Evolutionary conservation across 2,797 vertebrate genomes (phyloP), one percentile per base, ranked within the genome.

Genomic region (Merluccius polli): DNA sequence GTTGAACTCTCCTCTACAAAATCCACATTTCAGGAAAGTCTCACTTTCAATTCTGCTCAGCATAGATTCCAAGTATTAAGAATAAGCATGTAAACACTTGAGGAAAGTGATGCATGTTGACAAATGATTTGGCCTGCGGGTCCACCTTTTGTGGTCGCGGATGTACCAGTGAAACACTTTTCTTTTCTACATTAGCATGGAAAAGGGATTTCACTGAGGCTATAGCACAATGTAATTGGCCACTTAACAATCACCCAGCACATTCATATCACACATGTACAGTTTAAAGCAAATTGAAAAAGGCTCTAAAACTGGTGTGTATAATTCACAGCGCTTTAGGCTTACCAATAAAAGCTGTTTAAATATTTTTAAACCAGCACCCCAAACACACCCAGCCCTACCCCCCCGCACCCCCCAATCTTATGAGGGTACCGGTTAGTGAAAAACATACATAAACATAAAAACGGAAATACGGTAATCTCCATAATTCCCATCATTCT

Each of bases 191-290:
- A 73, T 85, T 82, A 82, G 88, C 82, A 85, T 80, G 75, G 75
- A 80, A 76, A 87, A 83, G 70, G 80, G 82, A 84, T 84, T 79
- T 79, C 73, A 74, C 35, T 0, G 79, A 81, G 80, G 78, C 76
- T 74, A 30, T 8, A 44, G 31, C 10, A 15, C 29, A 33, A 31
- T 36, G 12, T 65, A 65, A 75, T 79, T 78, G 73, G 15, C 73
- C 73, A 69, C 70, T 83, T 75, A 78, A 75, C 74, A 84, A 36
- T 87, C 81, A 79, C 2, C 73, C 59, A 16, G 75, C 27, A 67
- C 48, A 48, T 70, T 75, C 70, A 38, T 36, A 29, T 69, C 68
- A 48, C n/a, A 24, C 70, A 24, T 80, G 73, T 75, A 69, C 73
- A 78, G 59, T 79, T 81, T n/a, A n/a, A 41, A 77, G 38, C 41